These are phyloP conservation scores for Betta splendens DNA, from an alignment of 2,797 vertebrate species.

Conservation along the genomic window DNA sequence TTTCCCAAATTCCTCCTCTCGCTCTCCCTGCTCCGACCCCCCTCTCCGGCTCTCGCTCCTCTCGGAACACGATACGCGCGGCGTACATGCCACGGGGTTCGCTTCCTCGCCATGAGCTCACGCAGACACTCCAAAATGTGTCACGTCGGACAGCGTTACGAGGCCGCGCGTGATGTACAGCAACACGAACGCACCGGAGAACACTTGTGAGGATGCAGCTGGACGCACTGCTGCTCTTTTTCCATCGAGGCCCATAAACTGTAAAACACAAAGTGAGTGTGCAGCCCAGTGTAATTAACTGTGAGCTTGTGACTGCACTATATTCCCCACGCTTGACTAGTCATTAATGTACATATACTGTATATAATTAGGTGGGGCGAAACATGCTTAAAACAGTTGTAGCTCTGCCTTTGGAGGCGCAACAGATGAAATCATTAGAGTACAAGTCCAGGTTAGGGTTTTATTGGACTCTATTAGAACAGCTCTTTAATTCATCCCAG, in stretches of 20 bases:
- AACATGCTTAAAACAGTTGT: slow-evolving; percentile 44
- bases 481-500: slow-evolving; percentile 67
- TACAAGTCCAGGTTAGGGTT: slow-evolving; percentile 68
- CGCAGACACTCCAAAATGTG: slow-evolving; percentile 28
- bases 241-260: slow-evolving; percentile 15
- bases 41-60: slow-evolving; percentile 53
- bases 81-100: slow-evolving; percentile 50
- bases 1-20: slow-evolving; percentile 74
- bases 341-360: slow-evolving; percentile 49
- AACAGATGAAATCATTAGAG: slow-evolving; percentile 74
- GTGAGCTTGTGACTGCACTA: slow-evolving; percentile 42
- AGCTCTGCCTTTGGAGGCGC: slow-evolving; percentile 42
- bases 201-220: slow-evolving; percentile 49
- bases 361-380: slow-evolving; percentile 38
- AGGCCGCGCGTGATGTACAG: slow-evolving; percentile 38
- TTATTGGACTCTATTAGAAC: slow-evolving; percentile 69
- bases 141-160: slow-evolving; percentile 24
- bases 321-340: slow-evolving; percentile 28
- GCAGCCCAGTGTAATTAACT: slow-evolving; percentile 40
- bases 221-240: slow-evolving; percentile 25
- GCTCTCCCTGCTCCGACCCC: slow-evolving; percentile 51
- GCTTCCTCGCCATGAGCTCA: slow-evolving; percentile 46
- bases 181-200: slow-evolving; percentile 37
- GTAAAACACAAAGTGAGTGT: slow-evolving; percentile 23
- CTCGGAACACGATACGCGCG: slow-evolving; percentile 57